A percentile compares a stretch with the other conserved stretches of the same genome.
Conservation (phyloP, 2,888 invertebrate species). For the Tyria jacobaeae region DNA sequence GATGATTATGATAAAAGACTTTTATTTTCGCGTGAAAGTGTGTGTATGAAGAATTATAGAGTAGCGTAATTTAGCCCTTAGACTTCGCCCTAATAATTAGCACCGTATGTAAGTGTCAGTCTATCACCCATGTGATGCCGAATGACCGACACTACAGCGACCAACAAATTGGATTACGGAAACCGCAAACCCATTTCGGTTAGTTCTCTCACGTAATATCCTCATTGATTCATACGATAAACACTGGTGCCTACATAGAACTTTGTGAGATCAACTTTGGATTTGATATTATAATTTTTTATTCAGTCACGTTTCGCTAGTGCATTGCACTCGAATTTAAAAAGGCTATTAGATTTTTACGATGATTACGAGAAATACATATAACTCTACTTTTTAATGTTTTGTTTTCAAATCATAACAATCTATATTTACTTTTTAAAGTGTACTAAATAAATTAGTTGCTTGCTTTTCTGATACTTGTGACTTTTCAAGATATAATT, state of each 20-base stretch:
- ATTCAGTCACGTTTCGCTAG: neutral
- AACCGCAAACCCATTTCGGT: constrained; percentile 70
- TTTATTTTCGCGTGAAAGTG: too few relatives aligned
- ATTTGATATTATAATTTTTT: neutral
- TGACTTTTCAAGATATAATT: constrained; percentile 3
- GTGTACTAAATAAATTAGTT: too few relatives aligned
- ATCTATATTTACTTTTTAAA: too few relatives aligned
- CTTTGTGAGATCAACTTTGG: neutral
- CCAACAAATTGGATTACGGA: constrained; percentile 63
- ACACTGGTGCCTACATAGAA: constrained; percentile 24
- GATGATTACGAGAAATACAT: neutral
- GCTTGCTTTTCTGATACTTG: too few relatives aligned
- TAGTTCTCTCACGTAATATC: constrained; percentile 64
- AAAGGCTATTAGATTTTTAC: neutral
- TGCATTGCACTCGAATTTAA: constrained; percentile 7
- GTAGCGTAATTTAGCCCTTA: too few relatives aligned
- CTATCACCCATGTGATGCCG: constrained; percentile 40
- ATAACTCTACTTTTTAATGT: neutral
- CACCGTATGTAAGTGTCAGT: neutral
- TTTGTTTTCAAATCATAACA: too few relatives aligned
- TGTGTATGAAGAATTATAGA: too few relatives aligned
- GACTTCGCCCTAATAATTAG: neutral
- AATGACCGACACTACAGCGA: constrained; percentile 46
- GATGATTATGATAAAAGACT: too few relatives aligned
- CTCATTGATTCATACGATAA: constrained; percentile 66